A percentile compares a stretch with the other conserved stretches of the same genome.
Evolutionary conservation across 2,113 vertebrate species (phyloP).

Genomic region (Dinomys branickii): DNA sequence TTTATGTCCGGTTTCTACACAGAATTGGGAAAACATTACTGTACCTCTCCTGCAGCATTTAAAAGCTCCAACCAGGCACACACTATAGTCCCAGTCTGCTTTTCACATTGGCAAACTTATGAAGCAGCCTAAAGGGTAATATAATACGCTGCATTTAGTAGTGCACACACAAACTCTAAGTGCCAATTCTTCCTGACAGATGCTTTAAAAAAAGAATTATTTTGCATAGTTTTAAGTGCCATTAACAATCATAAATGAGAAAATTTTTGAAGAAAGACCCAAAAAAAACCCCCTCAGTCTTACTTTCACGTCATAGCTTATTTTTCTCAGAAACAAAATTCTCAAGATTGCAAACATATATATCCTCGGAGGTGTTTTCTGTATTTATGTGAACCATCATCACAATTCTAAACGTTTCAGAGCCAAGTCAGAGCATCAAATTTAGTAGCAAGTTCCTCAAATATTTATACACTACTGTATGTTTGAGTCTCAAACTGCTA

Average conservation of each 20-base stretch:
- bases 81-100: slow-evolving; percentile 21
- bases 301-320: slow-evolving; percentile 73
- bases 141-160: slow-evolving; percentile 33
- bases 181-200: slow-evolving; percentile 73
- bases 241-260: slow-evolving; percentile 76
- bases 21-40: slow-evolving; percentile 1
- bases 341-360: slow-evolving; percentile 47
- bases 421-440: slow-evolving; percentile 38
- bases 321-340: slow-evolving; percentile 72
- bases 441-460: slow-evolving; percentile 58
- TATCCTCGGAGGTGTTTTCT: background rate
- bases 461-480: slow-evolving; percentile 23
- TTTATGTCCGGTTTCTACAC: slow-evolving; percentile 30
- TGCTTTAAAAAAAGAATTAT: slow-evolving; percentile 68
- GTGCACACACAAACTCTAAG: slow-evolving; percentile 61
- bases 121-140: slow-evolving; percentile 51
- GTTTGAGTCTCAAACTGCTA: slow-evolving; percentile 28
- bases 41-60: background rate
- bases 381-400: slow-evolving; percentile 44
- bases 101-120: slow-evolving; percentile 56
- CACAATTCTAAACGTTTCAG: slow-evolving; percentile 45
- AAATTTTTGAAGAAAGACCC: background rate
- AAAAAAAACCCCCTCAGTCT: slow-evolving; percentile 59
- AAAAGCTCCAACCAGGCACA: slow-evolving; percentile 55
- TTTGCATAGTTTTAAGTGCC: slow-evolving; percentile 86